Base-by-base conservation (phyloP, 2,888 invertebrate genomes). In the Julus scanicus region DNA sequence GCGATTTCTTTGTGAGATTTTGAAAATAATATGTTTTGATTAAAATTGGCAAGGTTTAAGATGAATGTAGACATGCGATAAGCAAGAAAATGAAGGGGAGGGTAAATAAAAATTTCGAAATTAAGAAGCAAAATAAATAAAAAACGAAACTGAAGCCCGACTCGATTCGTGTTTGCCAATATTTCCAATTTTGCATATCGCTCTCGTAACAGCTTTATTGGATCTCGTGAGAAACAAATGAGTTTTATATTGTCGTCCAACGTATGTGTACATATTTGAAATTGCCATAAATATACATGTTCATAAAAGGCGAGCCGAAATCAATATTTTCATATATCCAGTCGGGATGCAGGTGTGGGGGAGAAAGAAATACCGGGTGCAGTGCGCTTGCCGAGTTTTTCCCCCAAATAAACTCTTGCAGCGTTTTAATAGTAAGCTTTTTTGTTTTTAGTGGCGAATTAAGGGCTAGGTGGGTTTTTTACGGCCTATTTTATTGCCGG, bases 171-270 rank as follows among this genome's bases (percentile, higher is more conserved):
- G 71, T 71, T 20, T 20, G 71, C n/a, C 71, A 11, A 71, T 71
- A 9, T 71, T 71, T 71, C 29, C 71, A 29, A 29, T 29, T 71
- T 71, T 71, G 71, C 71, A 29, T 71, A 71, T 71, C 71, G 5
- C 20, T 9, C 71, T 71, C 71, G 71, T 71, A 71, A 71, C 71
- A 71, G 71, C 71, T 71, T 71, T 71, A 71, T 71, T 71, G 71
- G 71, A 71, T 71, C 20, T 71, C n/a, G 8, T 6, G 71, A 20
- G 71, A 71, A 71, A 71, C 71, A 71, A 71, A 71, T 71, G 71
- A 71, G 71, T 71, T 71, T 71, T 71, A 6, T 71, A 71, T 71
- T 71, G 71, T 71, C 71, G 71, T 71, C 29, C 9, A 20, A 71
- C 29, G 71, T 11, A n/a, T n/a, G 29, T 71, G 71, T 71, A 71